phyloP scores from a whole-genome alignment of 2,888 invertebrate genomes.

The Platycnemis pennipes region DNA sequence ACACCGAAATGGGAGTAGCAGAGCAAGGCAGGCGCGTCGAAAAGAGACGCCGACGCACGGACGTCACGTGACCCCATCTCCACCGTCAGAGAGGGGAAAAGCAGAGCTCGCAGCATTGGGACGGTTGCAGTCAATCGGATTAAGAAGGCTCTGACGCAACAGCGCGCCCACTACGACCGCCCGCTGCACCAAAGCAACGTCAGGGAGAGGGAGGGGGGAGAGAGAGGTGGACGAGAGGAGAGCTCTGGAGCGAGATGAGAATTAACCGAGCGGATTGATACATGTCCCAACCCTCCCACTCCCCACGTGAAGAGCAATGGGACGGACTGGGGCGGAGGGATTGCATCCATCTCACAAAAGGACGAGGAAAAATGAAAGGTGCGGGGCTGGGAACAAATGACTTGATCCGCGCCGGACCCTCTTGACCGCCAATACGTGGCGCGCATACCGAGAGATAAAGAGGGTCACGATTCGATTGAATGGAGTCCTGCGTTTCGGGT shows the following conservation, averaged over 20 bases:
- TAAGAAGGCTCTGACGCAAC: slow-evolving; percentile 23
- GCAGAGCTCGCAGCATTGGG: background rate
- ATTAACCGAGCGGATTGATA: background rate
- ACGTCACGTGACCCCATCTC: background rate
- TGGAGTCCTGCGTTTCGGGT: background rate
- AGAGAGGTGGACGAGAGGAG: background rate
- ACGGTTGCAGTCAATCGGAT: background rate
- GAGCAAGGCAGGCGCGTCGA: background rate
- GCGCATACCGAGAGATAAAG: background rate
- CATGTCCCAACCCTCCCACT: background rate
- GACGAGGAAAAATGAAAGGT: background rate
- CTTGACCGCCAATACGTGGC: background rate
- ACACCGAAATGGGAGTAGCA: background rate
- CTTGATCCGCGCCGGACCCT: background rate
- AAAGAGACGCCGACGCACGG: background rate
- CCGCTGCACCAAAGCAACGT: background rate
- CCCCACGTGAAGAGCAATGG: background rate
- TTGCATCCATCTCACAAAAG: background rate
- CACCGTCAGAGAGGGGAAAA: background rate
- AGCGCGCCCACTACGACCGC: background rate
- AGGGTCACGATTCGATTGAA: background rate
- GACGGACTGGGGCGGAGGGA: background rate
- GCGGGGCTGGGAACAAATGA: background rate
- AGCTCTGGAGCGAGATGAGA: background rate
- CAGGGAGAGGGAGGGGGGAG: background rate